Conservation (phyloP, 2,888 invertebrate species). For the Sinelater perroti region DNA sequence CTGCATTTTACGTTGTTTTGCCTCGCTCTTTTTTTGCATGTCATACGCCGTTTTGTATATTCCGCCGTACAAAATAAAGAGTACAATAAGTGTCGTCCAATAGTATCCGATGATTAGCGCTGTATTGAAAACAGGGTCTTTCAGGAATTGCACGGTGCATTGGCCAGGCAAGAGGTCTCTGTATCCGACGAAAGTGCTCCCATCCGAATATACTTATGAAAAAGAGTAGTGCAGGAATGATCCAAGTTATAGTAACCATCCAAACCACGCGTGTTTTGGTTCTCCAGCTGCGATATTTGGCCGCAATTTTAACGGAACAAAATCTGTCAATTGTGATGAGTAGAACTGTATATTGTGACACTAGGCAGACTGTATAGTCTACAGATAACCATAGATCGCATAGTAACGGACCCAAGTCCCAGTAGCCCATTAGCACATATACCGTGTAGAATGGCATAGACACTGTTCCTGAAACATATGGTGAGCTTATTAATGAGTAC, state of each 20-base stretch:
- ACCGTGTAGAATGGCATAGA: slow-evolving; percentile 99
- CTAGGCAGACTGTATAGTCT: slow-evolving; percentile 98
- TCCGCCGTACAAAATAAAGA: slow-evolving; percentile 95
- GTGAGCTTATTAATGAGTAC: not conserved
- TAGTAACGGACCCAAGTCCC: slow-evolving; percentile 94
- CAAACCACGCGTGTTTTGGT: slow-evolving; percentile 92
- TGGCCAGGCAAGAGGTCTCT: slow-evolving; percentile 86
- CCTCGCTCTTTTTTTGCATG: slow-evolving; percentile 97
- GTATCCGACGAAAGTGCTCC: slow-evolving; percentile 96
- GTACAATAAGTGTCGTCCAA: slow-evolving; percentile 95
- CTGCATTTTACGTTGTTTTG: slow-evolving; percentile 94
- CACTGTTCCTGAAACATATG: slow-evolving; percentile 77
- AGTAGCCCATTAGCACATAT: slow-evolving; percentile 94
- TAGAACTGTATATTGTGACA: slow-evolving; percentile 98
- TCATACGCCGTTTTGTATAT: slow-evolving; percentile 97
- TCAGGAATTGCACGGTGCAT: slow-evolving; percentile 96
- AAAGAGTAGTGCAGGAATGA: slow-evolving; percentile 93
- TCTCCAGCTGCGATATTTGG: slow-evolving; percentile 96
- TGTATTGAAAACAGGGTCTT: slow-evolving; percentile 97
- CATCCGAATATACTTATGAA: slow-evolving; percentile 99
- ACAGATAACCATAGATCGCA: slow-evolving; percentile 99
- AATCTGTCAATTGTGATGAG: slow-evolving; percentile 98
- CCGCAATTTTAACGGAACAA: slow-evolving; percentile 98
- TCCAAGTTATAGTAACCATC: slow-evolving; percentile 97
- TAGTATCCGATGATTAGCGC: slow-evolving; percentile 96